These are phyloP conservation scores for Charadrius vociferus DNA, from an alignment of 2,113 vertebrate genomes.

Conservation along the genomic window DNA sequence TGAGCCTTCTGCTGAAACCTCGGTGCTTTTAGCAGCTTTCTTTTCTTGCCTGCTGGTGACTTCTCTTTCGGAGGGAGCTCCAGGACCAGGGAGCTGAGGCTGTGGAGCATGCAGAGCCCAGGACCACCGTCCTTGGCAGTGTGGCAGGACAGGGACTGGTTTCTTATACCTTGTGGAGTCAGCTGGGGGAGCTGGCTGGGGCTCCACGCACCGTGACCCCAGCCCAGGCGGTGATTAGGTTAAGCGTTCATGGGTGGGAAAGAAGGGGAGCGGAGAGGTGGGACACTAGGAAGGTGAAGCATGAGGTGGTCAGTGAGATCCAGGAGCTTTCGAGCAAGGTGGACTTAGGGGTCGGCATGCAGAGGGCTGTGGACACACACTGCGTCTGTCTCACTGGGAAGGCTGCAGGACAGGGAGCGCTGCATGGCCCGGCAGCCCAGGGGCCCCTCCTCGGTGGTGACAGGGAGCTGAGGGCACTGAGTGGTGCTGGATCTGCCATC, in stretches of 20 bases:
- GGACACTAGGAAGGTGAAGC: slow-evolving; percentile 13
- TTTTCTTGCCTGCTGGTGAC: neutral
- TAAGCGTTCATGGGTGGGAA: neutral
- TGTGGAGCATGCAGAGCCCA: neutral
- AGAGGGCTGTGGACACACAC: slow-evolving; percentile 52
- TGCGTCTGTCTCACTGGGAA: slow-evolving; percentile 8
- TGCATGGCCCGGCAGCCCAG: slow-evolving; percentile 51
- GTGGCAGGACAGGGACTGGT: neutral
- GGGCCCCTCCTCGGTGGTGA: neutral
- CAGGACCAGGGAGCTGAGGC: neutral
- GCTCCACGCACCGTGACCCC: accelerated
- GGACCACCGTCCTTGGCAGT: neutral
- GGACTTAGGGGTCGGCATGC: slow-evolving; percentile 45
- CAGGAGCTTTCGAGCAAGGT: neutral
- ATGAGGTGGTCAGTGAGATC: slow-evolving; percentile 18
- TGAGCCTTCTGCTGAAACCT: neutral
- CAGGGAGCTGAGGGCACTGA: neutral
- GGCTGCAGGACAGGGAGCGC: slow-evolving; percentile 51
- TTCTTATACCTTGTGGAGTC: neutral
- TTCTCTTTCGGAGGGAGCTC: neutral
- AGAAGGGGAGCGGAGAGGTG: neutral
- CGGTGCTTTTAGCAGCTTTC: neutral
- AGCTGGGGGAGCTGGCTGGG: neutral
- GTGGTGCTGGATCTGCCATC: slow-evolving; percentile 72
- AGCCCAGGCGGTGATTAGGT: neutral